Base-by-base conservation (phyloP, 2,888 invertebrate species). In the Sylvicola fuscatus region DNA sequence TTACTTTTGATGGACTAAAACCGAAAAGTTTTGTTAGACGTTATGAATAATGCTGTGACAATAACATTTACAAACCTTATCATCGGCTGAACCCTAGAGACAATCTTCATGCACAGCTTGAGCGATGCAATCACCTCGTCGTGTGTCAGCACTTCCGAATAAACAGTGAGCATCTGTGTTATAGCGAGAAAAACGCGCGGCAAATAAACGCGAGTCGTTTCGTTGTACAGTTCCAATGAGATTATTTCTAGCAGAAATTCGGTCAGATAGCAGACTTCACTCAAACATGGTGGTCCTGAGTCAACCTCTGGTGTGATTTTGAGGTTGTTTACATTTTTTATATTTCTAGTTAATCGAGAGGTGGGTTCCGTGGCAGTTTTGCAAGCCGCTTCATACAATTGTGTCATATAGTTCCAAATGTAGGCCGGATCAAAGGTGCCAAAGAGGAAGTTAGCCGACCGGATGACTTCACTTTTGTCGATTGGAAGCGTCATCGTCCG, bases 391-490 rank as follows among this genome's bases (percentile, higher is more conserved):
- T 69, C 66, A 45, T 70, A 74, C 40, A 75, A 56, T 42, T 64
- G 63, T 16, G 72, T 73, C 43, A 81, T 69, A 49, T 78, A 84
- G 42, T 72, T 70, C 87, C 89, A 89, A 37, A 87, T 73, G 49
- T 82, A 87, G 38, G 74, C 74, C n/a, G 79, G 75, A 49, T 86
- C 83, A 41, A 87, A 64, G 1, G 82, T 77, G 37, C 77, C 76
- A 51, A 89, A 81, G 16, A 89, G 57, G 41, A 86, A 61, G 58
- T 86, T 87, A 2, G 83, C 82, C 14, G 80, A 81, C 56, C 86
- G 86, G 11, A 78, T 64, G 29, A 84, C 65, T 50, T 87, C 86
- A 43, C 65, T 64, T 43, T 65, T 61, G 31, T 64, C 55, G 44
- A 62, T 65, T 12, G 66, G 62, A 32, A 66, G 49, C 43, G 66